A percentile compares a stretch with the other conserved stretches of the same genome.
phyloP scores from a whole-genome alignment of 2,113 vertebrate species.

The Diphyllodes magnificus region DNA sequence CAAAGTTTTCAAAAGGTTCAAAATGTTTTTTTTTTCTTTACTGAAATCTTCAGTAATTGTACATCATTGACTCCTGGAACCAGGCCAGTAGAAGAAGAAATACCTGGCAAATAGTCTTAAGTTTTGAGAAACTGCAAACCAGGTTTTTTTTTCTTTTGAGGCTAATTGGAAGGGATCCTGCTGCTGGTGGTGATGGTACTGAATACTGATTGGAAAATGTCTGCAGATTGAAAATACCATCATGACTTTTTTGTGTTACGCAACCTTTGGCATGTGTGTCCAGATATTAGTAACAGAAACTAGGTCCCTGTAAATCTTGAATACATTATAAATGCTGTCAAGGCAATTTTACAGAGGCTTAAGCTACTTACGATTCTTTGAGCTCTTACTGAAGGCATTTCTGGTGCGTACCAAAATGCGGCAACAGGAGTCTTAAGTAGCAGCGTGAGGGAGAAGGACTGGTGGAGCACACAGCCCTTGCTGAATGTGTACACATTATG shows the following conservation, averaged over 20 bases:
- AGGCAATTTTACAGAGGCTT: background rate
- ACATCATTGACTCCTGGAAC: background rate
- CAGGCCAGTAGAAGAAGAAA: background rate
- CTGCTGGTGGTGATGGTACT: accelerated
- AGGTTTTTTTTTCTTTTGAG: background rate
- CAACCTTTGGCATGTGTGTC: background rate
- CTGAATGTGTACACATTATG: background rate
- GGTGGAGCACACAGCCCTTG: background rate
- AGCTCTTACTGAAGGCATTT: background rate
- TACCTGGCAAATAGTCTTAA: background rate
- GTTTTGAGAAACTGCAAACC: background rate
- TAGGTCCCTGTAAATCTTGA: background rate
- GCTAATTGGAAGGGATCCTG: background rate
- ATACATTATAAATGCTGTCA: background rate
- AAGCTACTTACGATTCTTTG: background rate
- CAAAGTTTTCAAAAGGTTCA: background rate
- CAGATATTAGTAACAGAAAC: background rate
- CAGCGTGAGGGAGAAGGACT: background rate
- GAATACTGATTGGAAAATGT: background rate
- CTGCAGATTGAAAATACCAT: background rate
- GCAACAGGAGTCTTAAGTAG: background rate
- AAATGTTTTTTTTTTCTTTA: background rate
- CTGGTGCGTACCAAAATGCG: background rate
- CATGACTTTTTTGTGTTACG: background rate
- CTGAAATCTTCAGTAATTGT: background rate